phyloP scores from a whole-genome alignment of 2,888 invertebrate species.

The Chironomus tentans region DNA sequence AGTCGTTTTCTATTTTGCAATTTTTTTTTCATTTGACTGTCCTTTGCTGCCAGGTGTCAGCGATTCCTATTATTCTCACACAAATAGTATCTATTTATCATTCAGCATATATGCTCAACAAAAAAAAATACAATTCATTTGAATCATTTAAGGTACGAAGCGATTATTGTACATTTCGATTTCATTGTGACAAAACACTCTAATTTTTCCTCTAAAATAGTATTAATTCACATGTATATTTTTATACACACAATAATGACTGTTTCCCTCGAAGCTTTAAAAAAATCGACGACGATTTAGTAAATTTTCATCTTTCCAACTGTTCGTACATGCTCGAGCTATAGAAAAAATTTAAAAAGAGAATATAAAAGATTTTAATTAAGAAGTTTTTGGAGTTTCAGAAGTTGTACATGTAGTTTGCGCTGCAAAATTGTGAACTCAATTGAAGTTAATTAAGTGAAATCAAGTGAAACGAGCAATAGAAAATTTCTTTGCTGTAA shows the following conservation, averaged over 20 bases:
- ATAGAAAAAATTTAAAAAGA: neutral
- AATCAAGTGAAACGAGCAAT: neutral
- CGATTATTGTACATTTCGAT: no score
- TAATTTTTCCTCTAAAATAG: neutral
- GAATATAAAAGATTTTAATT: neutral
- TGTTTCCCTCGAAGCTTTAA: conserved; percentile 13
- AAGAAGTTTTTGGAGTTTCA: neutral
- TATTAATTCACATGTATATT: conserved; percentile 16
- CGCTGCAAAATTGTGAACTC: neutral
- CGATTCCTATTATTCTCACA: no score
- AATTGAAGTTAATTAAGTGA: neutral
- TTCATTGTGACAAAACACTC: neutral
- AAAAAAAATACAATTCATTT: no score
- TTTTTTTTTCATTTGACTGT: no score
- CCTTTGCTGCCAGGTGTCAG: no score
- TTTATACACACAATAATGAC: conserved; percentile 16
- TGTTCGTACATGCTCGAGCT: neutral
- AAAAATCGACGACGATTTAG: conserved; percentile 21
- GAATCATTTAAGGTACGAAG: no score
- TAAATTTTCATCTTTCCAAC: conserved; percentile 19
- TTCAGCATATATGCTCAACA: no score
- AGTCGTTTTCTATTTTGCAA: no score
- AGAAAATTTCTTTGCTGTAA: no score
- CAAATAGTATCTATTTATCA: no score
- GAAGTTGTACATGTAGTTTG: neutral